Base-by-base conservation (phyloP, 2,888 invertebrate species). In the Keiferia lycopersicella region DNA sequence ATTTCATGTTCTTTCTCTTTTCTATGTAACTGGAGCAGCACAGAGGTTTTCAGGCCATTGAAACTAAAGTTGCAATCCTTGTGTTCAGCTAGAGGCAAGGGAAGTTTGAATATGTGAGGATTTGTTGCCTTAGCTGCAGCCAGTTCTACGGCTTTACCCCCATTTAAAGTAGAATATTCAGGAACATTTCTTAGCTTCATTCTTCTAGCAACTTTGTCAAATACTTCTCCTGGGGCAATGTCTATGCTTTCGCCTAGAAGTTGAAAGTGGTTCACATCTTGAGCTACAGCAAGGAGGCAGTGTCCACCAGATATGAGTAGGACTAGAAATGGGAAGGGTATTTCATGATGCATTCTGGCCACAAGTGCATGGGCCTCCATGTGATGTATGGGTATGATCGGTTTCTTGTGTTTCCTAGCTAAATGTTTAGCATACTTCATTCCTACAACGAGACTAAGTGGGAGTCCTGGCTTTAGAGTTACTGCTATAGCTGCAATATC, bases 351-450 rank as follows among this genome's bases (percentile, higher is more conserved):
- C 95, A 98, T 95, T 82, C 98, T 94, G 8, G 94, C 95, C 39
- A 96, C 97, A 64, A 99, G 89, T 12, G 99, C 98, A 92, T 99
- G 99, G 0, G 99, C 99, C 91, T 99, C 96, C 99, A 99, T 99
- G 75, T 99, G 99, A 88, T 99, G 99, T 69, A 99, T 96, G 0
- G 99, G 98, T 80, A 99, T 97, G 64, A 99, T 93, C 0, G 98
- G 98, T 83, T 96, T 97, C 0, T 93, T 91, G 69, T 93, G 91
- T 60, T 90, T 83, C 62, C 92, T 88, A 2, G 96, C 95, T 63
- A 98, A 86, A 79, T 96, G 92, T 80, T 97, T 96, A 0, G 96
- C 97, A 93, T 97, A 97, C 69, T 95, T 94, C 79, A 95, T 88
- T 3, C 98, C 99, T 60, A 98, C 94, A 63, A 86, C 73, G 56